Conservation (phyloP, 2,888 invertebrate species). For the Cerceris ruficornis region DNA sequence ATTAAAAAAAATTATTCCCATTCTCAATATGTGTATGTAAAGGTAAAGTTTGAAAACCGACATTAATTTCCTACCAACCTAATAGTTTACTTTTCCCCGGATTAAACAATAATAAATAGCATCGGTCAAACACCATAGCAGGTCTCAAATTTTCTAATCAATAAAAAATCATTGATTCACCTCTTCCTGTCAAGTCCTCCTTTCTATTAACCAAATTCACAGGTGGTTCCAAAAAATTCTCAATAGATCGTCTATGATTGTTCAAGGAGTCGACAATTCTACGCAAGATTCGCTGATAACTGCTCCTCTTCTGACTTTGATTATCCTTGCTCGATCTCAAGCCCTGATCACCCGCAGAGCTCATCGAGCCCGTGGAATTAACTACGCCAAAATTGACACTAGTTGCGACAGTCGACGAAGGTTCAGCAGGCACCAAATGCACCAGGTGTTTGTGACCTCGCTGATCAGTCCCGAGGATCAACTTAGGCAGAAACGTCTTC, state of each 20-base stretch:
- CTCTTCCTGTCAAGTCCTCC: background rate
- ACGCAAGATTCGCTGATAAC: slow-evolving; percentile 58
- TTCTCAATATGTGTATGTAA: too few relatives aligned
- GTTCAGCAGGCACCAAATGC: slow-evolving; percentile 67
- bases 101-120: too few relatives aligned
- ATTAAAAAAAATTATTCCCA: too few relatives aligned
- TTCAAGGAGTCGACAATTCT: slow-evolving; percentile 67
- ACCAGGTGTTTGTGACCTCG: slow-evolving; percentile 71
- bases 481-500: slow-evolving; percentile 44
- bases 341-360: background rate
- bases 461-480: slow-evolving; percentile 73
- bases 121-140: too few relatives aligned
- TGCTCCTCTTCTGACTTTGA: slow-evolving; percentile 22
- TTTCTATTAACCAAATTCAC: background rate
- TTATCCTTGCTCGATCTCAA: background rate
- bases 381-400: background rate
- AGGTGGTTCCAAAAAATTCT: slow-evolving; percentile 60
- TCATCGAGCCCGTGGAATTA: background rate
- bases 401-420: slow-evolving; percentile 9
- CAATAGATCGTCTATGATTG: slow-evolving; percentile 65
- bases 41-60: too few relatives aligned
- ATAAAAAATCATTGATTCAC: slow-evolving; percentile 8
- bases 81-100: too few relatives aligned
- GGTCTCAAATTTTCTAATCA: too few relatives aligned
- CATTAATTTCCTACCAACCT: too few relatives aligned